Evolutionary conservation across 2,888 invertebrate genomes (phyloP), one percentile per base, ranked within the genome.

Genomic region (Amphipoea lucens): DNA sequence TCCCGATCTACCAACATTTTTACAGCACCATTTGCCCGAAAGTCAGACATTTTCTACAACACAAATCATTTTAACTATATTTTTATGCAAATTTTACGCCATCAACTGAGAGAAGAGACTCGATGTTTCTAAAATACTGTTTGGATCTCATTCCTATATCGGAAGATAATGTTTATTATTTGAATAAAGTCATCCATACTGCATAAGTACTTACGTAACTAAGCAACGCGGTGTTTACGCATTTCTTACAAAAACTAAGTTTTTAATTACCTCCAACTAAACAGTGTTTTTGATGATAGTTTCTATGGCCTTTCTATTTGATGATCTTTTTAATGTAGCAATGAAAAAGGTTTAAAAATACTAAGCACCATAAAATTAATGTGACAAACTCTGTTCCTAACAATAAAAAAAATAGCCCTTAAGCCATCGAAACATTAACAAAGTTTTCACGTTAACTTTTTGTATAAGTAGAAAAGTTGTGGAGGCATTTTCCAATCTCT

Each of bases 391-490:
- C 87, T 76, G 87, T 84, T 88, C 85, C 88, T 90, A 90, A 91
- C 90, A 94, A 94, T 93, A 93, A 94, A 93, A 94, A 93, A 93
- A 94, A 93, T 92, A 92, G 90, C 92, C 91, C 91, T 92, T 93
- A 94, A 94, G 93, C 92, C 90, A 93, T 93, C 92, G 91, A 92
- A 92, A 92, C 92, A 92, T 92, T 92, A 91, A 89, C 88, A 93
- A 93, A 95, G 93, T 95, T 95, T 94, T 93, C 93, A 91, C 94
- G 94, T 94, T 93, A 95, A 95, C 94, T 92, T 95, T 95, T 95
- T 95, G 94, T 94, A 92, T 94, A 95, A 94, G 94, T 94, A 94
- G 93, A 93, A 95, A 96, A 95, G 94, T 96, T 96, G 92, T 90
- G 89, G 91, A 93, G 93, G 94, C 93, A 94, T 95, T 95, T 95